Evolutionary conservation across 2,797 vertebrate genomes (phyloP), one percentile per base, ranked within the genome.

Genomic region (Sebastes trivittatus): DNA sequence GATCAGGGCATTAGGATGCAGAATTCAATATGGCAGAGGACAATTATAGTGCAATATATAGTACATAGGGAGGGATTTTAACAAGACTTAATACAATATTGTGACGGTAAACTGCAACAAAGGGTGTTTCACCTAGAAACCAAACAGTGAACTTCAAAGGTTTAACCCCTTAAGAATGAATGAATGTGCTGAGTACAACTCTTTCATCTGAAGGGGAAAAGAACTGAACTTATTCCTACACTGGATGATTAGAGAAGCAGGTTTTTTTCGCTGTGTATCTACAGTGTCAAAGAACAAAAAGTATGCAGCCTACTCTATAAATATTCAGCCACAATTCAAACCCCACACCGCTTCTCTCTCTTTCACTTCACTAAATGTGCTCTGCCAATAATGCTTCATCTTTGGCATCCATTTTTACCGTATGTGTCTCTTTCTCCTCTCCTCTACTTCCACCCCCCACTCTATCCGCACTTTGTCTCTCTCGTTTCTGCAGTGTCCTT

Each of bases 401-500:
- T 54, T 20, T 58, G 54, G 7, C 23, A 3, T 52, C 10, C 54
- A 20, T 46, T 58, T 73, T 30, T 2, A 20, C 11, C 49, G 2
- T 14, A n/a, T 69, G 11, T n/a, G 13, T 74, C 52, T 10, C 13
- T 18, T 4, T 55, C 22, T 32, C 8, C 27, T 42, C 67, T 67
- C 16, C 54, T 65, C 6, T 55, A 8, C 18, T 46, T 70, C 42
- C 18, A 2, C 46, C 11, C 18, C 27, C 27, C 4, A 16, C 55
- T 60, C 20, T 64, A 49, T 22, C 20, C 22, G 1, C 54, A 42
- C 25, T 68, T 49, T 42, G 14, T 64, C 42, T 71, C 42, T 71
- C 9, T 56, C 8, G n/a, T 64, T 68, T 56, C 65, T 75, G 61
- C 72, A 70, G 61, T 80, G 70, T 80, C 72, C 65, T 78, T 80